Evolutionary conservation across 2,888 invertebrate species (phyloP), one percentile per base, ranked within the genome.

Genomic region (Eristalis tenax): DNA sequence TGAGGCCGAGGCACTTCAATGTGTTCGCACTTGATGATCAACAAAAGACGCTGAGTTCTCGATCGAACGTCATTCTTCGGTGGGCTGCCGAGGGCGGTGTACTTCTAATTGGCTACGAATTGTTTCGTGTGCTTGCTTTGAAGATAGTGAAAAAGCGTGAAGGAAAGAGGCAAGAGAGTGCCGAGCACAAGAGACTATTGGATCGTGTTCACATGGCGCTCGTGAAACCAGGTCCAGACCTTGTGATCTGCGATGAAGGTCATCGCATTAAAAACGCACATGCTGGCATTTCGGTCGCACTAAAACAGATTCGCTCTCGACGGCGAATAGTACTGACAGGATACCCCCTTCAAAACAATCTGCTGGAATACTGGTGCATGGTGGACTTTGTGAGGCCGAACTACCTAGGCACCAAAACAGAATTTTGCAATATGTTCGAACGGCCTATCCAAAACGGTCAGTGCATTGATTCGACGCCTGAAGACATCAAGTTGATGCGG

Each of bases 391-490:
- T 99, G 0, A 90, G 99, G 26, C 99, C 99, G 0, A 99, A 98
- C 94, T 99, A 98, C 93, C 94, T 99, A 56, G 99, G 99, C 82
- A 97, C 97, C 26, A 98, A 98, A 93, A 97, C 98, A 0, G 99
- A 99, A 93, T 99, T 99, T 93, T 97, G 97, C 91, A 99, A 99
- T 92, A 99, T 99, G 98, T 99, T 99, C 92, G 99, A 99, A 92
- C 94, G 99, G 15, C 99, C 99, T 0, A 99, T 99, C 90, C 98
- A 98, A 93, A 99, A 99, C 92, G 99, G 99, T 0, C 99, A 99
- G 93, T 99, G 99, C 93, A 97, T 98, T 50, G 99, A 99, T 93
- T 98, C 98, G 22, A 99, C 99, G 0, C 97, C 97, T 0, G 96
- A 97, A 90, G 99, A 99, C 92, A 97, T 98, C 83, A 95, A 98